These are phyloP conservation scores for Choristoneura rosaceana DNA, from an alignment of 2,888 invertebrate species.

Conservation along the genomic window DNA sequence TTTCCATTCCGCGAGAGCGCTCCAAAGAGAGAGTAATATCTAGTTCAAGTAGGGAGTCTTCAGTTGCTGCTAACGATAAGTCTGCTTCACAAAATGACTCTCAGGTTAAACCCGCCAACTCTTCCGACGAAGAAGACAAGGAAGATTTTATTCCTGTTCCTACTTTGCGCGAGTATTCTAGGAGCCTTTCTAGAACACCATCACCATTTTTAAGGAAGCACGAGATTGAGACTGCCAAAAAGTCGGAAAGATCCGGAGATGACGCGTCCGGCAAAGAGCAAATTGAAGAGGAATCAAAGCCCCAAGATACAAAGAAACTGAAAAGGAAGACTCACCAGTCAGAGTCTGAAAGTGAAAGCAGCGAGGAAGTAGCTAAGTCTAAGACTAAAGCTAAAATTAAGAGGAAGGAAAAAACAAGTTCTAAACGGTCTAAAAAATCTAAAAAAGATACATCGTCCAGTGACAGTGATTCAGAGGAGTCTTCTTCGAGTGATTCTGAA, in stretches of 20 bases:
- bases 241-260: conserved; percentile 73
- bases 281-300: conserved; percentile 69
- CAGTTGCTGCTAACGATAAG: conserved; percentile 72
- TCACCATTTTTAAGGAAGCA: conserved; percentile 92
- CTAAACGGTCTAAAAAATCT: conserved; percentile 82
- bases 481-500: conserved; percentile 81
- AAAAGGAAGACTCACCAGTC: conserved; percentile 84
- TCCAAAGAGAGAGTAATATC: conserved; percentile 69
- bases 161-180: conserved; percentile 85
- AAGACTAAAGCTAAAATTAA: conserved; percentile 78
- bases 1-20: conserved; percentile 63
- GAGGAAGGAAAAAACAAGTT: conserved; percentile 84
- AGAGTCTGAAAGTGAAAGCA: conserved; percentile 79
- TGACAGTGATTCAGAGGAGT: conserved; percentile 82
- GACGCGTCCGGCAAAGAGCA: conserved; percentile 80
- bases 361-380: conserved; percentile 73
- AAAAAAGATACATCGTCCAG: conserved; percentile 80
- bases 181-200: conserved; percentile 93
- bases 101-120: conserved; percentile 63
- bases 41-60: conserved; percentile 81
- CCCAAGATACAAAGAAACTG: conserved; percentile 73
- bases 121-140: conserved; percentile 77
- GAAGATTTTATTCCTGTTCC: conserved; percentile 75
- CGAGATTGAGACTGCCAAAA: conserved; percentile 83
- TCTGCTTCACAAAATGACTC: conserved; percentile 63